Evolutionary conservation across 2,113 vertebrate species (phyloP), one percentile per base, ranked within the genome.

Genomic region (Cathartes aura): DNA sequence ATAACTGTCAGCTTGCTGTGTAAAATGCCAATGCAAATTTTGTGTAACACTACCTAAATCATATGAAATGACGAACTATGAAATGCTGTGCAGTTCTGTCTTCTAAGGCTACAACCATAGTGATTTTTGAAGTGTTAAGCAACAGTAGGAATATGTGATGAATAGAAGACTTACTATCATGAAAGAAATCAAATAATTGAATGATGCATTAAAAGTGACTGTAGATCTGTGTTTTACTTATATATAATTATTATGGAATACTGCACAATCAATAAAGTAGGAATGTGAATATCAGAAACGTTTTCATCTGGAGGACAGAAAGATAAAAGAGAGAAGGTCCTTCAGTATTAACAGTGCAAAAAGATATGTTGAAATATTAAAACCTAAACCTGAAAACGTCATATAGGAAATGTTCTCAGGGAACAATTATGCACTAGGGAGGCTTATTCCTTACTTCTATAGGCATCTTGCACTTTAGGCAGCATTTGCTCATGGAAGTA

Each of bases 1-100:
- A 98, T 98, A 98, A 98, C 90, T 98, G 79, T 83, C 80, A 94
- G 63, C 82, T 97, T 97, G 73, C 83, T 92, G 94, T 87, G 89
- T 48, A 96, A 97, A 98, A 97, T 94, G 58, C 55, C 78, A 86
- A 32, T 82, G 34, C 71, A 96, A 93, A 97, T 98, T 98, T 96
- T 97, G 96, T 74, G 85, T 96, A 98, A 96, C 82, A 70, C 56
- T 70, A 76, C 22, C 12, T 48, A 96, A 94, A 89, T 30, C 4
- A 71, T 59, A 90, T 38, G 29, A 93, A 98, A 96, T 93, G 22
- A 67, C 34, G 45, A 94, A 63, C 75, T 91, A 56, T 68, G 63
- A 96, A 93, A 96, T 94, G 58, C 21, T 40, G 47, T 72, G 82
- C 47, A 42, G 75, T 81, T 93, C 66, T 38, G 8, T 95, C 91